phyloP scores from a whole-genome alignment of 2,113 vertebrate genomes.

The Motacilla tschutschensis region DNA sequence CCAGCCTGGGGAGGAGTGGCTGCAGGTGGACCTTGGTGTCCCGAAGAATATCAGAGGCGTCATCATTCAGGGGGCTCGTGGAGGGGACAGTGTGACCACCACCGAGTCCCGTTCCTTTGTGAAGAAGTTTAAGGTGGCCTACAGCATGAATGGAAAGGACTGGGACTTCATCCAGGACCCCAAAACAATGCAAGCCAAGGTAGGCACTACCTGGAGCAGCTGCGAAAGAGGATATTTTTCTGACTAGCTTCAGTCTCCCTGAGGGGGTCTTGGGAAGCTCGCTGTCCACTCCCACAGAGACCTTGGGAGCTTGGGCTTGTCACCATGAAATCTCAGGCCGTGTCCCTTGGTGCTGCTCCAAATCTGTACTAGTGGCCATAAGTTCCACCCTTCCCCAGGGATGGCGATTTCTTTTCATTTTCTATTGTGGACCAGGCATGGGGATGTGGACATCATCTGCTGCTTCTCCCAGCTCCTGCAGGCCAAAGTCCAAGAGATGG shows the following conservation, averaged over 20 bases:
- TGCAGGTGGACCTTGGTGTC: constrained; percentile 89
- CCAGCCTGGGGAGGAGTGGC: constrained; percentile 91
- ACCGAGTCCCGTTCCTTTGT: constrained; percentile 92
- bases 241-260: neutral
- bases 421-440: neutral
- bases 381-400: neutral
- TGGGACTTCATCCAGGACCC: constrained; percentile 89
- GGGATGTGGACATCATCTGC: neutral
- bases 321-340: neutral
- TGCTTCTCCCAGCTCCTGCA: neutral
- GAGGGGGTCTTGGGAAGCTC: neutral
- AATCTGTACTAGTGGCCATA: neutral
- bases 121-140: constrained; percentile 91
- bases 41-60: constrained; percentile 88
- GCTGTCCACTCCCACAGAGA: neutral
- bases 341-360: neutral
- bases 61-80: constrained; percentile 93
- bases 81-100: constrained; percentile 86
- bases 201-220: constrained; percentile 38
- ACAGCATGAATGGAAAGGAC: constrained; percentile 91
- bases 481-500: neutral
- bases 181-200: constrained; percentile 90
- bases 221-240: neutral
- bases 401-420: neutral
- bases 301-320: neutral